Evolutionary conservation across 1,140 invertebrate genomes (phyloP).

Genomic region (Drosophila oshimai): DNA sequence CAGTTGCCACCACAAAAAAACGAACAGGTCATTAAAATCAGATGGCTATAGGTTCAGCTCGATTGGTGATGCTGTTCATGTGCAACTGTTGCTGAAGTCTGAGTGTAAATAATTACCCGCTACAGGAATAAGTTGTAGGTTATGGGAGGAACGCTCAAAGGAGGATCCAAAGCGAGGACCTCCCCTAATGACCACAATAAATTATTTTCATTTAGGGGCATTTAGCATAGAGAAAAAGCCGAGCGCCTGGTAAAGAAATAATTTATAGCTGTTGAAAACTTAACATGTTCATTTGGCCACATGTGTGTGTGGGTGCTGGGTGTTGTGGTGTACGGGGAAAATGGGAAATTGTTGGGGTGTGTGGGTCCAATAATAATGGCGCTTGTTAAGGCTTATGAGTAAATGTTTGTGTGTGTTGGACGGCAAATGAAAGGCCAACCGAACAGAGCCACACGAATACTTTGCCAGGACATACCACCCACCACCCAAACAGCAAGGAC

Average conservation of each 20-base stretch:
- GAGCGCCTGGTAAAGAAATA: slow-evolving; percentile 71
- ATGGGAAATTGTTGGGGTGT: slow-evolving; percentile 13
- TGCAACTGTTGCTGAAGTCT: slow-evolving; percentile 2
- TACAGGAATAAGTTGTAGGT: slow-evolving; percentile 1
- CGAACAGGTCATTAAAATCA: slow-evolving; percentile 10
- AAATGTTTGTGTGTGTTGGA: slow-evolving; percentile 28
- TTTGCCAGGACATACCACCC: slow-evolving; percentile 34
- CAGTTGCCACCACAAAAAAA: slow-evolving; percentile 7
- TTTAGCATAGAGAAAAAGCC: slow-evolving; percentile 67
- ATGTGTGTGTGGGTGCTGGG: slow-evolving; percentile 52
- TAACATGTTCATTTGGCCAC: slow-evolving; percentile 77
- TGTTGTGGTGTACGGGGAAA: neutral
- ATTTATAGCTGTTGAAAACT: slow-evolving; percentile 79
- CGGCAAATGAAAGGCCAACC: slow-evolving; percentile 65
- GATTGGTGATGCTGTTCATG: neutral
- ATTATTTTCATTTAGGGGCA: slow-evolving; percentile 78
- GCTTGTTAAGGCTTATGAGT: slow-evolving; percentile 50
- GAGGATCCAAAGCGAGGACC: slow-evolving; percentile 3
- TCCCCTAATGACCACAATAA: slow-evolving; percentile 72
- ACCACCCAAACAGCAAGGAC: slow-evolving; percentile 25
- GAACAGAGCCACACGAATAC: slow-evolving; percentile 58
- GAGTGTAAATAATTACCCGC: slow-evolving; percentile 35
- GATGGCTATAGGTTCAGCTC: slow-evolving; percentile 6
- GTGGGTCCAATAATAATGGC: slow-evolving; percentile 50
- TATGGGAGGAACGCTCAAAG: neutral